A percentile compares a stretch with the other conserved stretches of the same genome.
Evolutionary conservation across 1,140 invertebrate species (phyloP).

Genomic region (Venustaconcha ellipsiformis): DNA sequence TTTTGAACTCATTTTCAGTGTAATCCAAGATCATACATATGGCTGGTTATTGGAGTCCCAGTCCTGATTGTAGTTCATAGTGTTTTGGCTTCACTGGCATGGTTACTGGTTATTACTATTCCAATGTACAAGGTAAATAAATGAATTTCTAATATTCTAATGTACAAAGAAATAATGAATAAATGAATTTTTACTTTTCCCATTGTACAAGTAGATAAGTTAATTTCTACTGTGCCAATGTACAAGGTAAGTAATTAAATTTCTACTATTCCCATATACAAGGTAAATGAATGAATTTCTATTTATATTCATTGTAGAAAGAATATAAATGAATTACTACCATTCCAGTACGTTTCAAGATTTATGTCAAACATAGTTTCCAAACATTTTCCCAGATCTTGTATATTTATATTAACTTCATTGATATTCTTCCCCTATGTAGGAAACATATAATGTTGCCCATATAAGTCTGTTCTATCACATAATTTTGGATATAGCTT

Average conservation of each 20-base stretch:
- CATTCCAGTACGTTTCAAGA: not conserved
- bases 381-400: too few relatives aligned
- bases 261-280: slow-evolving; percentile 55
- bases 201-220: too few relatives aligned
- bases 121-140: slow-evolving; percentile 57
- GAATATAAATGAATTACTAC: not conserved
- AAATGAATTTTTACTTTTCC: too few relatives aligned
- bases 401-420: too few relatives aligned
- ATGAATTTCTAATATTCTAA: not conserved
- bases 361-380: not conserved
- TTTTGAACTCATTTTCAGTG: slow-evolving; percentile 29
- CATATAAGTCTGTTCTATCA: too few relatives aligned
- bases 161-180: slow-evolving; percentile 1
- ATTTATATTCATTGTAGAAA: not conserved
- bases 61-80: slow-evolving; percentile 48
- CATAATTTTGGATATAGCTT: too few relatives aligned
- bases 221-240: too few relatives aligned
- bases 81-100: slow-evolving; percentile 46
- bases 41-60: slow-evolving; percentile 56
- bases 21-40: slow-evolving; percentile 45
- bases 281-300: slow-evolving; percentile 41
- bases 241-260: not conserved
- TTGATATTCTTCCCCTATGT: too few relatives aligned
- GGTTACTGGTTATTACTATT: slow-evolving; percentile 60
- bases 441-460: too few relatives aligned